phyloP scores from a whole-genome alignment of 2,888 invertebrate species.

The Agapostemon virescens region DNA sequence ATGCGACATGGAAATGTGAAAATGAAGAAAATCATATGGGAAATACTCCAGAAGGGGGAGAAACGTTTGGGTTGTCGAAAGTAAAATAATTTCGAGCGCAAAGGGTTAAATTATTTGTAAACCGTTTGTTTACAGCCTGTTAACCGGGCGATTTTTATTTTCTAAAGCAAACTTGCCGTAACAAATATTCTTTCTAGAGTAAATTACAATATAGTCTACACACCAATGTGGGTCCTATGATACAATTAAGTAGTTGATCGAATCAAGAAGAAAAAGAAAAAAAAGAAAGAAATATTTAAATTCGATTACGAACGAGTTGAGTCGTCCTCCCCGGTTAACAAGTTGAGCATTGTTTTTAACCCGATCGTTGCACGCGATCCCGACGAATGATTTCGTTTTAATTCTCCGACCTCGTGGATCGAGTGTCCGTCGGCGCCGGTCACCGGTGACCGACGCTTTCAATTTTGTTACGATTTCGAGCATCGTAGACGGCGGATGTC shows the following conservation, averaged over 20 bases:
- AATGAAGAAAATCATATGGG: neutral
- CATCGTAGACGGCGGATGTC: constrained; percentile 25
- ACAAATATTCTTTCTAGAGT: neutral
- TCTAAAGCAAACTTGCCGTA: neutral
- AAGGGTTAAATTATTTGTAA: neutral
- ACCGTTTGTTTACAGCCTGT: neutral
- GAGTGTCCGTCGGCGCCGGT: neutral
- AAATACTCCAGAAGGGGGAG: neutral
- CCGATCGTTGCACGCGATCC: too few relatives aligned
- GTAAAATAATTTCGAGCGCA: neutral
- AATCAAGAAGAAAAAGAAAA: neutral
- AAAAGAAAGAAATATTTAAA: neutral
- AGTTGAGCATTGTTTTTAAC: neutral
- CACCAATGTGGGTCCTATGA: constrained; percentile 1
- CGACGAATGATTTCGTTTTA: neutral
- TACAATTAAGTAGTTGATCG: neutral
- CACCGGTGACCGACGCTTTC: neutral
- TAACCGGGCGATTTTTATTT: neutral
- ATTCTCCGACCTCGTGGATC: neutral
- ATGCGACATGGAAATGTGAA: too few relatives aligned
- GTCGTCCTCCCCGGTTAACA: neutral
- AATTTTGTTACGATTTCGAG: neutral
- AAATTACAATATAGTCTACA: neutral
- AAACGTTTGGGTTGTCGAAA: neutral
- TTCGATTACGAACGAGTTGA: neutral